Base-by-base conservation (phyloP, 2,888 invertebrate species). In the Bhutanitis thaidina region DNA sequence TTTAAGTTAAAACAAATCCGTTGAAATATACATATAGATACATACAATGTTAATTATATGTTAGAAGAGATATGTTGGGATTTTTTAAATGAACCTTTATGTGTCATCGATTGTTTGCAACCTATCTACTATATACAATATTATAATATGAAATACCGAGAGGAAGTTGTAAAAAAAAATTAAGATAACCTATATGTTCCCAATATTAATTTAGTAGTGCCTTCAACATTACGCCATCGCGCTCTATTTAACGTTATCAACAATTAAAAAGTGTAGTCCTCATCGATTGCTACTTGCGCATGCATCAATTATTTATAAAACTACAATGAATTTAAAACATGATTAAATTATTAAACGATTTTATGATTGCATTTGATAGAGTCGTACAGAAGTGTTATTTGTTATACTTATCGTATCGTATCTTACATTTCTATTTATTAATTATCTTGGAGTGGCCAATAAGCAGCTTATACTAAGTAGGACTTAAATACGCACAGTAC, bases 401-500 rank as follows among this genome's bases (percentile, higher is more conserved):
- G n/a, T n/a, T n/a, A n/a, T n/a, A n/a, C n/a, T n/a, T n/a, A n/a
- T n/a, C n/a, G n/a, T n/a, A n/a, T n/a, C n/a, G n/a, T n/a, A n/a
- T n/a, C n/a, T n/a, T n/a, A n/a, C n/a, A n/a, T n/a, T n/a, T n/a
- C n/a, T n/a, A n/a, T n/a, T n/a, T n/a, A n/a, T n/a, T n/a, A n/a
- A n/a, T n/a, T n/a, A n/a, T n/a, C n/a, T n/a, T n/a, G n/a, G n/a
- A n/a, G n/a, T n/a, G n/a, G n/a, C n/a, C n/a, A n/a, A n/a, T n/a
- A 29, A 29, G 9, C 29, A 55, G 56, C 60, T 54, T 62, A 59
- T 60, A 62, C 64, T 65, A 62, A 53, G 64, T 67, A 64, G 63
- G 53, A 67, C 72, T 73, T 72, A 71, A 76, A 76, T 79, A 78
- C 76, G 74, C 71, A 60, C 73, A 74, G 71, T 75, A n/a, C n/a